Conservation (phyloP, 1,140 invertebrate species). For the Nilaparvata lugens region DNA sequence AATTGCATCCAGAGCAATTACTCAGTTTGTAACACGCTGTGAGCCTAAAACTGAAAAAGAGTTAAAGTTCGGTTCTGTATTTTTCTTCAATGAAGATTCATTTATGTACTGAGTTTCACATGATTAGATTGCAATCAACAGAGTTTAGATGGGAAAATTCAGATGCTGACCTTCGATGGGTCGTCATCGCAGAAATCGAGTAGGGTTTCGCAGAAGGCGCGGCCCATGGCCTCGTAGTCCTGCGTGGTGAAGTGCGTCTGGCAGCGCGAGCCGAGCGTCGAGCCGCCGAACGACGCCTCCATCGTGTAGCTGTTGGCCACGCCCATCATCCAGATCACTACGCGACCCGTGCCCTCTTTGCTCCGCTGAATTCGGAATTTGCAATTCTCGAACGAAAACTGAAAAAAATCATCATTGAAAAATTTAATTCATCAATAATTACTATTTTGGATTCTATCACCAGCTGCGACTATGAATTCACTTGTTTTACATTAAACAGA, state of each 20-base stretch:
- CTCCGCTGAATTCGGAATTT: slow-evolving; percentile 86
- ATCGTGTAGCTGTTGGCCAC: slow-evolving; percentile 90
- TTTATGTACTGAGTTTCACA: too few species aligned
- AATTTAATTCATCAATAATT: too few species aligned
- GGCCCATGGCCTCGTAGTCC: slow-evolving; percentile 75
- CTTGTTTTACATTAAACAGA: too few species aligned
- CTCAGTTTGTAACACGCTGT: too few species aligned
- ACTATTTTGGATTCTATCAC: too few species aligned
- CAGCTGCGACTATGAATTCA: too few species aligned
- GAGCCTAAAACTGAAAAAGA: too few species aligned
- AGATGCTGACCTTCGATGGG: slow-evolving; percentile 58
- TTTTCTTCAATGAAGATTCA: too few species aligned
- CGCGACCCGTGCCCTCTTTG: slow-evolving; percentile 86
- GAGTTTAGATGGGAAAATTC: too few species aligned
- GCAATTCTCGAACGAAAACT: slow-evolving; percentile 90
- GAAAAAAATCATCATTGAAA: slow-evolving; percentile 30
- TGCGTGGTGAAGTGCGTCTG: slow-evolving; percentile 77
- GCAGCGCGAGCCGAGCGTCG: slow-evolving; percentile 62
- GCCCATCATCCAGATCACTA: slow-evolving; percentile 90
- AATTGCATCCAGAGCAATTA: too few species aligned
- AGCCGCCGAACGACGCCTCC: slow-evolving; percentile 88
- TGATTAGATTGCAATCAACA: too few species aligned
- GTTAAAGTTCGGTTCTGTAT: too few species aligned
- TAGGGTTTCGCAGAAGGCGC: slow-evolving; percentile 84
- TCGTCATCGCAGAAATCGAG: slow-evolving; percentile 84